phyloP scores from a whole-genome alignment of 1,140 invertebrate genomes.

The Pteromalus puparum region DNA sequence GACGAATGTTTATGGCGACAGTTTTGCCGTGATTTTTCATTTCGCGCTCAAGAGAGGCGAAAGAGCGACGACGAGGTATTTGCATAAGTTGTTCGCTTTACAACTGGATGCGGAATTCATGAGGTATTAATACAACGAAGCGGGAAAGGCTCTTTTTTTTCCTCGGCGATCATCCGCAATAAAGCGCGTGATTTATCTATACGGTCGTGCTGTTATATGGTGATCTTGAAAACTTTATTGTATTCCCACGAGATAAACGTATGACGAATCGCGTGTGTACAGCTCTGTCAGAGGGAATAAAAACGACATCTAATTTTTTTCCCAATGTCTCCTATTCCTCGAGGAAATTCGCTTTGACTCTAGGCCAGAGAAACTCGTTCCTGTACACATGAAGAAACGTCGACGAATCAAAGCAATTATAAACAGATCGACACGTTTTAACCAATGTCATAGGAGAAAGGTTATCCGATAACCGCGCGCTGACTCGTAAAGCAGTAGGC shows the following conservation, averaged over 20 bases:
- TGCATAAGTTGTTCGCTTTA: conserved; percentile 38
- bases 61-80: conserved; percentile 2
- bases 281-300: not conserved
- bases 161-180: not conserved
- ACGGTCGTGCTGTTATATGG: too few relatives aligned
- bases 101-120: conserved; percentile 4
- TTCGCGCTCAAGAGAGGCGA: conserved; percentile 1
- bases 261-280: not conserved
- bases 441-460: not conserved
- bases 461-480: not conserved
- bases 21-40: conserved; percentile 35
- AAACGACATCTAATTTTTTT: not conserved
- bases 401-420: not conserved
- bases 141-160: not conserved
- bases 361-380: too few relatives aligned
- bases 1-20: conserved; percentile 36
- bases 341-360: too few relatives aligned
- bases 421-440: not conserved
- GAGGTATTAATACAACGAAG: not conserved
- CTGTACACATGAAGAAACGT: too few relatives aligned
- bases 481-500: not conserved
- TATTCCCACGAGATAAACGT: not conserved
- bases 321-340: too few relatives aligned
- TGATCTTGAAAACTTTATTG: not conserved
- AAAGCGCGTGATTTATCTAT: not conserved